These are phyloP conservation scores for Oxygymnocypris stewartii DNA, from an alignment of 2,113 vertebrate genomes.

Conservation along the genomic window DNA sequence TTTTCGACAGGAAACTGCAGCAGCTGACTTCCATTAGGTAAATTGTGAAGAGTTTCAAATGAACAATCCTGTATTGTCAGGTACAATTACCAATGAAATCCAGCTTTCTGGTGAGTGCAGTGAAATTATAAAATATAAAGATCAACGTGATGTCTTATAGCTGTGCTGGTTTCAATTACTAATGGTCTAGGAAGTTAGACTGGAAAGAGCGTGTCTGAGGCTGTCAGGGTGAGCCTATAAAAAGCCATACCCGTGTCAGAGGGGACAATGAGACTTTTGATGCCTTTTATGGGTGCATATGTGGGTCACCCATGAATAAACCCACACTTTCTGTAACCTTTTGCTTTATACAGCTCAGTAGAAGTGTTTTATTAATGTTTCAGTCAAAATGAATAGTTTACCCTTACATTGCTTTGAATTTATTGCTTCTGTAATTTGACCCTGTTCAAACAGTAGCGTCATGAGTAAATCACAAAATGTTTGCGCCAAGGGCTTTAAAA, in stretches of 20 bases:
- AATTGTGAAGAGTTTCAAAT: slow-evolving; percentile 60
- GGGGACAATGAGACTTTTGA: slow-evolving; percentile 75
- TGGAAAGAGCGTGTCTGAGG: slow-evolving; percentile 61
- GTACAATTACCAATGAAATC: slow-evolving; percentile 62
- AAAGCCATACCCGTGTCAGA: slow-evolving; percentile 59
- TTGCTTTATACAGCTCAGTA: slow-evolving; percentile 45
- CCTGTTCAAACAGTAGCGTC: slow-evolving; percentile 15
- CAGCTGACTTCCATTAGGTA: slow-evolving; percentile 79
- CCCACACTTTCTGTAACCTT: slow-evolving; percentile 64
- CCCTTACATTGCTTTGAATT: slow-evolving; percentile 26
- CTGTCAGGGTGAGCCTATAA: slow-evolving; percentile 66
- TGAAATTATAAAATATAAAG: slow-evolving; percentile 51
- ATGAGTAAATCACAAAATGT: slow-evolving; percentile 16
- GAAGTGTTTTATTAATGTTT: slow-evolving; percentile 39
- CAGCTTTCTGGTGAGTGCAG: slow-evolving; percentile 8
- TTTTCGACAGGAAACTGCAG: slow-evolving; percentile 70
- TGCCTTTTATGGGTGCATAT: slow-evolving; percentile 69
- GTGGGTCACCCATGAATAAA: slow-evolving; percentile 70
- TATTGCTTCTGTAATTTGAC: slow-evolving; percentile 36
- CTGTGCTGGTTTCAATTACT: slow-evolving; percentile 61
- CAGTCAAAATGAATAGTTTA: slow-evolving; percentile 61
- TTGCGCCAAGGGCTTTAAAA: slow-evolving; percentile 3
- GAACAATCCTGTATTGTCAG: slow-evolving; percentile 69
- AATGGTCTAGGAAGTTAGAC: slow-evolving; percentile 65
- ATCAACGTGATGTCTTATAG: slow-evolving; percentile 31